Conservation (phyloP, 2,113 vertebrate species). For the Butastur rufipennis region DNA sequence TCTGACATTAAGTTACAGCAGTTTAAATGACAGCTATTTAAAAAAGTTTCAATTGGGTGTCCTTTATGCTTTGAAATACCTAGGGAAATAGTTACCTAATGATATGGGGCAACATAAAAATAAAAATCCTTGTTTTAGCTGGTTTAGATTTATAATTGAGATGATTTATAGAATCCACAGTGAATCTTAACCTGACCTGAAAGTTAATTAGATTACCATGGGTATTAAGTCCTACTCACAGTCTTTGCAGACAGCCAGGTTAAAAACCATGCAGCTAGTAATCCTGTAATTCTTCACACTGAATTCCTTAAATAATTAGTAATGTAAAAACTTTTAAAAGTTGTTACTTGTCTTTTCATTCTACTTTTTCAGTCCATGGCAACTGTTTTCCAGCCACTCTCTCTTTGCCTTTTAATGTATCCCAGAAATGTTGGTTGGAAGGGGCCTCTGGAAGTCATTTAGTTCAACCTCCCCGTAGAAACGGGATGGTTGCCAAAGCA, state of each 20-base stretch:
- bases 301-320: not conserved
- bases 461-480: not conserved
- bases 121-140: constrained; percentile 52
- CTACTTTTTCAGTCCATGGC: not conserved
- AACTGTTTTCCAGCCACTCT: not conserved
- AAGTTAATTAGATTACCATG: constrained; percentile 60
- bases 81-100: constrained; percentile 42
- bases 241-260: not conserved
- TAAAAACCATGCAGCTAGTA: not conserved
- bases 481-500: not conserved
- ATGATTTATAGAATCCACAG: constrained; percentile 34
- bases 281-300: not conserved
- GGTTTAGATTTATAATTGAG: constrained; percentile 60
- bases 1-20: not conserved
- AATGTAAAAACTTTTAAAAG: not conserved
- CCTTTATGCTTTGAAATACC: constrained; percentile 14
- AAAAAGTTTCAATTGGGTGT: not conserved
- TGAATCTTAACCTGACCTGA: constrained; percentile 59
- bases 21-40: not conserved
- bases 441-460: not conserved
- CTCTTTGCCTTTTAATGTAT: not conserved
- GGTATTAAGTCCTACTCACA: not conserved
- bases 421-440: not conserved
- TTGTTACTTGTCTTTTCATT: not conserved
- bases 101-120: constrained; percentile 41